Evolutionary conservation across 2,797 vertebrate species (phyloP), one percentile per base, ranked within the genome.

Genomic region (Tangara arthus): DNA sequence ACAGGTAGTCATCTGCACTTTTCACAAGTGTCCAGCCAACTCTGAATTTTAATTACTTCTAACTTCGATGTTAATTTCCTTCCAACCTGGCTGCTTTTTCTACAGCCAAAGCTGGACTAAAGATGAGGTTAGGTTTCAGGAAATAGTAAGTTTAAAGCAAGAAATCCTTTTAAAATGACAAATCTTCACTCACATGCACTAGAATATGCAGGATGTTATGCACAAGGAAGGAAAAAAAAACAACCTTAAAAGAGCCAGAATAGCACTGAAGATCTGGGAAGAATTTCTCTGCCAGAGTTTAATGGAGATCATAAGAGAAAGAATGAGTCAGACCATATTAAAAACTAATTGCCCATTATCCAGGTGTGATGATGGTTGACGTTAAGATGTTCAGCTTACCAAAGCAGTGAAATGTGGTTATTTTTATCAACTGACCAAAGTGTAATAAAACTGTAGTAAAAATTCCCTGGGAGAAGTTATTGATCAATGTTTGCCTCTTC

Each of bases 1-100:
- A 97, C 95, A 96, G 96, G 95, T 96, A 97, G 93, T 96, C 94
- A 94, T 84, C 94, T 97, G 94, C 82, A 95, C 87, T 93, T 77
- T 56, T 68, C 96, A 90, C 69, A 90, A 93, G 70, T 87, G 89
- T 89, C 93, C 83, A 87, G 93, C 86, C 95, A 93, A 26, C 56
- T 82, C 90, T 92, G 89, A 95, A 42, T 84, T 94, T 97, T 97
- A 97, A 96, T 97, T 95, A 96, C 92, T 77, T 80, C 64, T 65
- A 52, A 65, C 77, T 90, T 83, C 87, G 28, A 28, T 15, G 81
- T 46, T 82, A 70, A 95, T 95, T 94, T 90, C 81, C 83, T 95
- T 87, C 83, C 93, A 93, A 92, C 73, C 83, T 82, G 88, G 56
- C 56, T 82, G 80, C 63, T 39, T 89, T 80, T 87, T 49, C 72